These are phyloP conservation scores for Pantherophis guttatus DNA, from an alignment of 2,113 vertebrate species.

Conservation along the genomic window DNA sequence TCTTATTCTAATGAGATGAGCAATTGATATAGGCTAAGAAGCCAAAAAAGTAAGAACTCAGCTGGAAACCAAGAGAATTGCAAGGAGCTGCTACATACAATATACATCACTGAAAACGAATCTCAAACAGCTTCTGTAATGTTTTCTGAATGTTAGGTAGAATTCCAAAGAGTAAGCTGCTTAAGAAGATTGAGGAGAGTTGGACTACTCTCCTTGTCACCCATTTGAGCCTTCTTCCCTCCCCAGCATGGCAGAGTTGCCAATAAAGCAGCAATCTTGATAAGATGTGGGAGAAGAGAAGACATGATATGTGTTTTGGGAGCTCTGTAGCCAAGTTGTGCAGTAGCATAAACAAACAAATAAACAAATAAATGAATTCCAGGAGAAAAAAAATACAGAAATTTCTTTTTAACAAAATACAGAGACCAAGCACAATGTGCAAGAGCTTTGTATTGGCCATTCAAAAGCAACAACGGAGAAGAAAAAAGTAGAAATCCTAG, in stretches of 20 bases:
- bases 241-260: neutral
- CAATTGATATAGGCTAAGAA: neutral
- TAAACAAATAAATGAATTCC: neutral
- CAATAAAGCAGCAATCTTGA: neutral
- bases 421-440: neutral
- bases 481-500: neutral
- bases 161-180: neutral
- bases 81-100: neutral
- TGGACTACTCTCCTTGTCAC: neutral
- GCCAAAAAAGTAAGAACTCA: neutral
- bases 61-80: neutral
- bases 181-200: neutral
- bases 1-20: neutral
- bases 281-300: neutral
- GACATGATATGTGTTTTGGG: neutral
- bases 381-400: neutral
- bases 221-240: neutral
- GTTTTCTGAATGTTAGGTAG: neutral
- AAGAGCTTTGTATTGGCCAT: neutral
- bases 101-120: neutral
- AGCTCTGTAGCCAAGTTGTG: neutral
- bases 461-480: neutral
- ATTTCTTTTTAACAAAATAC: neutral
- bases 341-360: neutral
- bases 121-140: neutral